These are phyloP conservation scores for Palythoa heliodiscus DNA, from an alignment of 92 coral and sea anemone species.

Conservation along the genomic window DNA sequence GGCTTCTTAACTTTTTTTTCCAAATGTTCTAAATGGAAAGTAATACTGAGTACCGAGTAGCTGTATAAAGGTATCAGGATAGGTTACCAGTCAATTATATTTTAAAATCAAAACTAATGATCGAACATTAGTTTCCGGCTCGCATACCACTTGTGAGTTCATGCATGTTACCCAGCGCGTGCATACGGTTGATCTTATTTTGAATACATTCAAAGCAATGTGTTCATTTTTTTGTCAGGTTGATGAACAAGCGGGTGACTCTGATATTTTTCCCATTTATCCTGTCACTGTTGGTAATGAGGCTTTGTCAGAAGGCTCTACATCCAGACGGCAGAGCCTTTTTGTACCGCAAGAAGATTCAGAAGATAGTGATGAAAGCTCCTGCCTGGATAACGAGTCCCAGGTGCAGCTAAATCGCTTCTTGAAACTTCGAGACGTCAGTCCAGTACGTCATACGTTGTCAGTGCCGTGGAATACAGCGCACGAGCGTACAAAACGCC, in stretches of 20 bases:
- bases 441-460: background rate
- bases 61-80: background rate
- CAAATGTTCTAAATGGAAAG: slow-evolving; percentile 12
- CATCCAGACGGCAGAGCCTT: no score
- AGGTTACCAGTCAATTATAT: background rate
- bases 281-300: background rate
- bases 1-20: slow-evolving; percentile 8
- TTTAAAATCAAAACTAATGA: background rate
- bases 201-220: background rate
- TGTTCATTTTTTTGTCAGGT: background rate
- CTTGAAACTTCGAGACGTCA: no score
- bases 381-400: background rate
- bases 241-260: background rate
- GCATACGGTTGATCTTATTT: background rate
- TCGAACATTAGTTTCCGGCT: background rate
- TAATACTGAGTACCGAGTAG: background rate
- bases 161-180: background rate
- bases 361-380: background rate
- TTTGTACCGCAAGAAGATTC: no score
- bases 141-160: background rate
- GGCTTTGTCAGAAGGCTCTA: no score
- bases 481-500: slow-evolving; percentile 50
- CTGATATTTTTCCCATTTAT: background rate
- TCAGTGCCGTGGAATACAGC: slow-evolving; percentile 53
- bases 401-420: no score